These are phyloP conservation scores for Arremon brunneinucha DNA, from an alignment of 2,797 vertebrate genomes.

Conservation along the genomic window DNA sequence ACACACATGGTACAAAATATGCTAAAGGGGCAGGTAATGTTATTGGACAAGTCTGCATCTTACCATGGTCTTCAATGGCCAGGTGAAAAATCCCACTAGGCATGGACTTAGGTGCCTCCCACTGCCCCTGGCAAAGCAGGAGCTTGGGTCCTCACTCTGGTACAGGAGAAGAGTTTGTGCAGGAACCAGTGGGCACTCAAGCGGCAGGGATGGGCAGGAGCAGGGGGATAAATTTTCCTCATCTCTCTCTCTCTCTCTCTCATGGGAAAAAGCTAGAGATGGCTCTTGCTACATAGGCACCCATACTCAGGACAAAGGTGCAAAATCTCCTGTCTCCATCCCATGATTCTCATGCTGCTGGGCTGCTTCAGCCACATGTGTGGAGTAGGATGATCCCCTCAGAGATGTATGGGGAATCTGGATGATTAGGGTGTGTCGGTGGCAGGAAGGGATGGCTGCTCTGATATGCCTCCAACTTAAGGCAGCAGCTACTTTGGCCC, in stretches of 20 bases:
- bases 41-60: not conserved
- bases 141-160: not conserved
- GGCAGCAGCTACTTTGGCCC: not conserved
- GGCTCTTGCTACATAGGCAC: fast-evolving
- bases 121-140: not conserved
- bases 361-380: fast-evolving
- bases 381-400: not conserved
- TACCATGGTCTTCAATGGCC: not conserved
- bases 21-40: not conserved
- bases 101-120: not conserved
- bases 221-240: not conserved
- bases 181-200: fast-evolving
- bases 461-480: not conserved
- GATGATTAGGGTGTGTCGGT: fast-evolving
- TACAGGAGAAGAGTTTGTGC: not conserved
- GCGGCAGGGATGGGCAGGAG: not conserved
- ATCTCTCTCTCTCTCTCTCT: not conserved
- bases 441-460: not conserved
- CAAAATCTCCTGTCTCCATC: not conserved
- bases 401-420: not conserved
- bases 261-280: not conserved
- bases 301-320: fast-evolving
- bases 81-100: not conserved
- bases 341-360: fast-evolving
- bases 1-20: not conserved